Conservation (phyloP, 2,888 invertebrate species). For the Patella ulyssiponensis region DNA sequence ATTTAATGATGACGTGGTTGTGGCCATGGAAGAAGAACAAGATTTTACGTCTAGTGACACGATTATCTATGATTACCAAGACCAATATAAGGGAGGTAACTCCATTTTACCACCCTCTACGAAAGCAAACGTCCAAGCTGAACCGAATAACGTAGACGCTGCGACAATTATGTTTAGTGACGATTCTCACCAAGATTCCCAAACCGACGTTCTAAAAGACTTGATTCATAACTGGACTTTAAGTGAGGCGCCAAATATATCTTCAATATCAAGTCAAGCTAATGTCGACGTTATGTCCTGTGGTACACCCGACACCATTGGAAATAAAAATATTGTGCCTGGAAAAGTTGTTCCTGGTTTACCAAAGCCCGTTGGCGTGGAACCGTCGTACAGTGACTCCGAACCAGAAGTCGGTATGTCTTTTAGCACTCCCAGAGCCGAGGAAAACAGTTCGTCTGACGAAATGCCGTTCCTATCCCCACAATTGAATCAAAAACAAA, state of each 20-base stretch:
- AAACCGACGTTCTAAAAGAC: conserved; percentile 21
- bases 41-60: conserved; percentile 4
- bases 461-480: background rate
- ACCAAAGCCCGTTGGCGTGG: conserved; percentile 3
- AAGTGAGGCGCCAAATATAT: background rate
- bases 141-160: background rate
- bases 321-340: background rate
- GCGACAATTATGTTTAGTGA: conserved; percentile 16
- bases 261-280: too few relatives aligned
- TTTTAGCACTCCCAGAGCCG: background rate
- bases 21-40: background rate
- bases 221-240: conserved; percentile 17
- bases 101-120: background rate
- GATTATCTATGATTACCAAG: background rate
- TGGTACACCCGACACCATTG: background rate
- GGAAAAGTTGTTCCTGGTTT: background rate
- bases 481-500: background rate
- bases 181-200: conserved; percentile 13
- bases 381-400: background rate
- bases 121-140: background rate
- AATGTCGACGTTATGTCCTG: background rate
- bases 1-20: background rate
- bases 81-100: background rate
- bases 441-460: background rate
- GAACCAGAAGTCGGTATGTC: conserved; percentile 12